Percentiles rank a stretch among this genome's conserved stretches.
Evolutionary conservation across 2,797 vertebrate genomes (phyloP).

Genomic region (Malacoctenus gilli): DNA sequence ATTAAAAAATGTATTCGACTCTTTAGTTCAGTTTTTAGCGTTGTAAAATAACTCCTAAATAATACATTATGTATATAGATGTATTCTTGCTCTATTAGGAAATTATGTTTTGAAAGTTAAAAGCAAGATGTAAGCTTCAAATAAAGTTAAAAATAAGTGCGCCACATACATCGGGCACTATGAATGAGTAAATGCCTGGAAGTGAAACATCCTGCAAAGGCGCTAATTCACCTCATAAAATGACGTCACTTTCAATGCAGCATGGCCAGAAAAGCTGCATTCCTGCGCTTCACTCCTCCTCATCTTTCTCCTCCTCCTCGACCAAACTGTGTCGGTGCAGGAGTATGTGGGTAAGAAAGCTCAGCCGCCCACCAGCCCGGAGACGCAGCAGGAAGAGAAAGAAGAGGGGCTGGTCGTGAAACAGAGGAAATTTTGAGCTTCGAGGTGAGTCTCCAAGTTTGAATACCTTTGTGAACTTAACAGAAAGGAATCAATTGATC

Average conservation of each 20-base stretch:
- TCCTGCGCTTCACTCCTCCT: constrained; percentile 50
- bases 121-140: background rate
- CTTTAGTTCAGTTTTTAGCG: no score
- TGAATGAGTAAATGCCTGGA: no score
- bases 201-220: background rate
- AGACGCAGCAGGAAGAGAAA: background rate
- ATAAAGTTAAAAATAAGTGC: no score
- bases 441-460: constrained; percentile 42
- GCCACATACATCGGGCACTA: no score
- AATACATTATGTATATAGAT: no score
- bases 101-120: no score
- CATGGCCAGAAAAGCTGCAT: constrained; percentile 55
- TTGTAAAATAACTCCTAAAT: no score
- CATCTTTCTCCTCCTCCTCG: constrained; percentile 10
- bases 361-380: constrained; percentile 11
- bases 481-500: background rate
- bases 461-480: background rate
- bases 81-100: no score
- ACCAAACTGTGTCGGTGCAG: constrained; percentile 5
- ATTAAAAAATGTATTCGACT: no score
- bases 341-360: constrained; percentile 7
- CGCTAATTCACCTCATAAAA: background rate
- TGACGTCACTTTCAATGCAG: constrained; percentile 34
- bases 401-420: background rate
- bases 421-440: constrained; percentile 5